Percentiles rank a stretch among this genome's conserved stretches.
These are phyloP conservation scores for Triplophysa dalaica DNA, from an alignment of 2,113 vertebrate species.

Conservation along the genomic window DNA sequence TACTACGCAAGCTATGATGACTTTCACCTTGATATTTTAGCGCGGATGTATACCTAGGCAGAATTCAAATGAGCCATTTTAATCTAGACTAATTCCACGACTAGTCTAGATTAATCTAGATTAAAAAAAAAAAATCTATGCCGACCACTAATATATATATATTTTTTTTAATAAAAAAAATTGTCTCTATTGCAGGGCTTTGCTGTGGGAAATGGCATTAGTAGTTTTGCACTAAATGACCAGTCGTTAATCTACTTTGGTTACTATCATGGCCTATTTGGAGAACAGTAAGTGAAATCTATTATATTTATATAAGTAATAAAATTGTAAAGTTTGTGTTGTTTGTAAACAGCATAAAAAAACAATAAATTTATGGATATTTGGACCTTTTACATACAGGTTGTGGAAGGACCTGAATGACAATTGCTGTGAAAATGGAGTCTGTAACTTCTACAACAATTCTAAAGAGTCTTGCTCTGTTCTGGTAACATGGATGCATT, in stretches of 20 bases:
- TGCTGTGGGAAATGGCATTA: conserved; percentile 76
- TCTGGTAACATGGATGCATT: conserved; percentile 53
- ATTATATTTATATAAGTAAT: background rate
- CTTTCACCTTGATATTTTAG: too few relatives aligned
- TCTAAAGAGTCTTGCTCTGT: conserved; percentile 56
- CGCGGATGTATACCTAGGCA: too few relatives aligned
- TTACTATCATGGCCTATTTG: conserved; percentile 79
- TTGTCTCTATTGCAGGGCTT: conserved; percentile 69
- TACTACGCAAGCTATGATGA: too few relatives aligned
- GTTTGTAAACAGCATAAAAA: background rate
- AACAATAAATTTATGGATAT: background rate
- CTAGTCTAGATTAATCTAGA: too few relatives aligned
- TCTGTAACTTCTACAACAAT: conserved; percentile 72
- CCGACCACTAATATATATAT: too few relatives aligned
- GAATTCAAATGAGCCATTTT: too few relatives aligned
- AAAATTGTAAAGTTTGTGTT: background rate
- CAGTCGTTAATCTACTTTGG: conserved; percentile 75
- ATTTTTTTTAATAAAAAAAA: too few relatives aligned
- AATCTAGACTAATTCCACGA: too few relatives aligned
- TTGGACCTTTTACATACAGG: conserved; percentile 51
- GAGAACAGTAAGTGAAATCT: conserved; percentile 71
- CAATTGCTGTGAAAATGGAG: conserved; percentile 69
- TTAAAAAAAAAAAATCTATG: too few relatives aligned
- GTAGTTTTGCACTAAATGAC: conserved; percentile 72
- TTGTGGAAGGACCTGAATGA: conserved; percentile 74